Conservation (phyloP, 1,140 invertebrate genomes). For the Saxidomus purpurata region DNA sequence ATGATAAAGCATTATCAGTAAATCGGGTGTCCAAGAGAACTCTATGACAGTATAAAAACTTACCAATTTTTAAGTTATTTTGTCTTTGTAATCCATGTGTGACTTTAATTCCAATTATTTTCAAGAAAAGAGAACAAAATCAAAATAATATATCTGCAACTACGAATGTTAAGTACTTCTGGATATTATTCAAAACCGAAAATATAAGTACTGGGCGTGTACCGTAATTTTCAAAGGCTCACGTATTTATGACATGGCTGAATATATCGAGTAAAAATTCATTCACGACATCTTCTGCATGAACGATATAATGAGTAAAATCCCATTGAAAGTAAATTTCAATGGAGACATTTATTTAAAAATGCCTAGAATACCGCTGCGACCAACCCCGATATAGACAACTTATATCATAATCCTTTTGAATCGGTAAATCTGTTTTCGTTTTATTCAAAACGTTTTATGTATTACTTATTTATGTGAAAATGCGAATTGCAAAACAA, state of each 20-base stretch:
- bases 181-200: neutral
- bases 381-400: neutral
- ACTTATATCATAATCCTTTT: neutral
- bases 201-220: conserved; percentile 4
- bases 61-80: neutral
- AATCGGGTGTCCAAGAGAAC: no score
- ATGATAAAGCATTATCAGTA: no score
- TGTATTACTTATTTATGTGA: no score
- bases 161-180: no score
- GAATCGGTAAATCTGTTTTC: neutral
- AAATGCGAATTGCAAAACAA: no score
- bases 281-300: neutral
- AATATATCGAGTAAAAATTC: conserved; percentile 6
- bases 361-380: neutral
- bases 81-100: conserved; percentile 8
- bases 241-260: neutral
- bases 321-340: neutral
- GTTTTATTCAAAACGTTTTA: no score
- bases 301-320: conserved; percentile 7
- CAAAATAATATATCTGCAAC: no score
- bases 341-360: neutral
- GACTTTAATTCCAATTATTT: no score
- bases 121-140: no score
- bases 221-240: conserved; percentile 1
- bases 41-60: neutral